Evolutionary conservation across 1,140 invertebrate genomes (phyloP).

Genomic region (Nomia melanderi): DNA sequence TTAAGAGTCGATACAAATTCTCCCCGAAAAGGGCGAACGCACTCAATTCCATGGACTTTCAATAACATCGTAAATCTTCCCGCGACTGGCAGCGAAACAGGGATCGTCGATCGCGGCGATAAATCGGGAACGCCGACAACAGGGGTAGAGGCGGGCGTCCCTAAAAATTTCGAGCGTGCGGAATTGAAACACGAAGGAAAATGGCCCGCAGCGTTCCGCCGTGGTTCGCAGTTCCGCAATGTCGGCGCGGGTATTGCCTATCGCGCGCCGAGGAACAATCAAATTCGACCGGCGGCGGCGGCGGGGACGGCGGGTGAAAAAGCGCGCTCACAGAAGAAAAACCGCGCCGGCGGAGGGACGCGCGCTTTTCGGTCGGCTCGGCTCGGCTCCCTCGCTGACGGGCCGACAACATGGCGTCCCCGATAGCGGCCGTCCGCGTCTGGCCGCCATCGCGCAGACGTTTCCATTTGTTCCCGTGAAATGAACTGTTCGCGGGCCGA

Average conservation of each 20-base stretch:
- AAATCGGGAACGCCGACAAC: neutral
- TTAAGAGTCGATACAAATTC: no score
- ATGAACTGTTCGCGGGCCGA: slow-evolving; percentile 31
- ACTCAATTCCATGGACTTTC: no score
- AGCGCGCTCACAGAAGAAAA: slow-evolving; percentile 12
- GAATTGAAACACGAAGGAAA: neutral
- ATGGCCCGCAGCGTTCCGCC: neutral
- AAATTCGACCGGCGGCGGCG: slow-evolving; percentile 19
- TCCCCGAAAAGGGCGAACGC: no score
- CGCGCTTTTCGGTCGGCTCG: slow-evolving; percentile 50
- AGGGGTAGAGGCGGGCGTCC: no score
- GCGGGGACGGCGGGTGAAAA: neutral
- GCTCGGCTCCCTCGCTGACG: slow-evolving; percentile 49
- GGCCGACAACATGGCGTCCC: slow-evolving; percentile 30
- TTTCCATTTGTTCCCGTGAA: slow-evolving; percentile 39
- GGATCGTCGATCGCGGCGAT: neutral
- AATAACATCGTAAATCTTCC: no score
- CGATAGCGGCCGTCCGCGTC: slow-evolving; percentile 39
- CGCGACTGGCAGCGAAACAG: no score
- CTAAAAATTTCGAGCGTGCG: neutral
- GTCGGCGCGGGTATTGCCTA: slow-evolving; percentile 7
- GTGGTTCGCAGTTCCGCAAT: no score
- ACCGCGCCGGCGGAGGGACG: neutral
- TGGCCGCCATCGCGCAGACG: slow-evolving; percentile 34
- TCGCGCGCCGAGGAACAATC: slow-evolving; percentile 34